Evolutionary conservation across 2,797 vertebrate species (phyloP).

Genomic region (Anisognathus igniventris): DNA sequence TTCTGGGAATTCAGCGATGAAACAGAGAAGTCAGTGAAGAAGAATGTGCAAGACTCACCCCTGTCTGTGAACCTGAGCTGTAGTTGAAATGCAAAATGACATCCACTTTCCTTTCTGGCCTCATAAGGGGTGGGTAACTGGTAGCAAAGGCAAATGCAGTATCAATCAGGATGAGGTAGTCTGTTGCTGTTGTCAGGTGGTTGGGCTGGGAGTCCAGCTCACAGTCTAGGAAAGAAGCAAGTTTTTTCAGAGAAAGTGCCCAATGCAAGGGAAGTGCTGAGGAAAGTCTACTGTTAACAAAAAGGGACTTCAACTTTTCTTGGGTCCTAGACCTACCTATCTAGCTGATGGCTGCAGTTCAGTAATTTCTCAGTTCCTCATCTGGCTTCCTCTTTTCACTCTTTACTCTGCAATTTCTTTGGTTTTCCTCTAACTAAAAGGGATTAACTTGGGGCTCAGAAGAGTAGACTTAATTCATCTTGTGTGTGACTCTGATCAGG

Average conservation of each 20-base stretch:
- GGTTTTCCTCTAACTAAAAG: neutral
- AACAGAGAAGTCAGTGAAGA: neutral
- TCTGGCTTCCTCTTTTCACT: neutral
- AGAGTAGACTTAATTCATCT: neutral
- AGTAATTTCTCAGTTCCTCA: neutral
- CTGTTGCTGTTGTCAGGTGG: conserved; percentile 74
- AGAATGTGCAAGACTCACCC: conserved; percentile 23
- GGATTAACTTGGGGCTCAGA: neutral
- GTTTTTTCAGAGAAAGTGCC: neutral
- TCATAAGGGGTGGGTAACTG: conserved; percentile 81
- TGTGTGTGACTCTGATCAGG: neutral
- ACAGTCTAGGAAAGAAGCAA: conserved; percentile 71
- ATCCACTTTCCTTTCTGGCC: conserved; percentile 76
- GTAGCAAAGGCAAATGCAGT: conserved; percentile 81
- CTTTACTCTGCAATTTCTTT: neutral
- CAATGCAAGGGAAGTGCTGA: neutral
- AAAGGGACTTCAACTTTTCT: neutral
- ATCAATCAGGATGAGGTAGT: conserved; percentile 77
- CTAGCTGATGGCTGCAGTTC: neutral
- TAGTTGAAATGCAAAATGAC: conserved; percentile 82
- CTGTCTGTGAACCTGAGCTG: conserved; percentile 73
- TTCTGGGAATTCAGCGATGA: neutral
- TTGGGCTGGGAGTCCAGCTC: conserved; percentile 83
- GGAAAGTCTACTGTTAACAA: neutral
- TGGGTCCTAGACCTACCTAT: neutral